Percentiles rank a stretch among this genome's conserved stretches.
phyloP scores from a whole-genome alignment of 2,888 invertebrate species.

The Metellina segmentata region DNA sequence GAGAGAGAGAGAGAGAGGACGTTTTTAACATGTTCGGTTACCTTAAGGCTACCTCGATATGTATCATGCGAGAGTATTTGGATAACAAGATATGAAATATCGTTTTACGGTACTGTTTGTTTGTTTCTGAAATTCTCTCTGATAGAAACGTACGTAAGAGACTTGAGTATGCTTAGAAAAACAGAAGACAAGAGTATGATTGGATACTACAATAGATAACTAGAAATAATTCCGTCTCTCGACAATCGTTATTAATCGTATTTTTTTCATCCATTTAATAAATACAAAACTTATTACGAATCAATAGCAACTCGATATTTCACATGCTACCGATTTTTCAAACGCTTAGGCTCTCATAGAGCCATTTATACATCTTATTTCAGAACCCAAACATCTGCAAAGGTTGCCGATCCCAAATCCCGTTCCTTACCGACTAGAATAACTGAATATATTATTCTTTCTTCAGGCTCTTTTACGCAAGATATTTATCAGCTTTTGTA shows the following conservation, averaged over 20 bases:
- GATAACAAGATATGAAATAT: no score
- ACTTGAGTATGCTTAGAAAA: no score
- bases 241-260: neutral
- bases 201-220: no score
- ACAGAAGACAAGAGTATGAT: no score
- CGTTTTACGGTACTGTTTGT: no score
- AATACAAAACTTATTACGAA: neutral
- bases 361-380: neutral
- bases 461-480: neutral
- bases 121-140: no score
- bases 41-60: no score
- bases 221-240: no score
- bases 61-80: no score
- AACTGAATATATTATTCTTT: conserved; percentile 19
- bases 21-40: no score
- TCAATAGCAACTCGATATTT: neutral
- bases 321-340: neutral
- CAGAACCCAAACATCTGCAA: neutral
- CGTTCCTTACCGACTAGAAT: conserved; percentile 7
- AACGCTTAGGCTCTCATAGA: neutral
- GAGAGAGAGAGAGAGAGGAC: no score
- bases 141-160: no score
- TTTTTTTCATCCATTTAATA: neutral
- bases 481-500: conserved; percentile 19
- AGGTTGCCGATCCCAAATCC: neutral